A percentile compares a stretch with the other conserved stretches of the same genome.
Conservation (phyloP, 2,797 vertebrate genomes). For the Leucoraja ocellata region DNA sequence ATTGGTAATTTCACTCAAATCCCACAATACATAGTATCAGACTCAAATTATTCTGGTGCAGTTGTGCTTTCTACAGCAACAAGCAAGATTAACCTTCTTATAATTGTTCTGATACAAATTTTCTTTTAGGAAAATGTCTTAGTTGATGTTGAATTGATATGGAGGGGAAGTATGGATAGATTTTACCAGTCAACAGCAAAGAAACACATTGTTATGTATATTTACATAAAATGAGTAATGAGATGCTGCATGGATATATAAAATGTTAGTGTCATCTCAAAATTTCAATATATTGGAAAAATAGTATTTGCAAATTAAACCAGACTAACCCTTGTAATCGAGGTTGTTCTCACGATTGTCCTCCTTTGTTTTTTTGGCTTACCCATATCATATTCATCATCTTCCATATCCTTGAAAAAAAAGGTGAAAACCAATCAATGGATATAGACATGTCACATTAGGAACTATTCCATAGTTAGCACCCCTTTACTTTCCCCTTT, state of each 20-base stretch:
- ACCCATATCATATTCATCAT: slow-evolving; percentile 87
- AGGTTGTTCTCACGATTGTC: slow-evolving; percentile 85
- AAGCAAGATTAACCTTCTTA: too few species aligned
- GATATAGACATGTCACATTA: background rate
- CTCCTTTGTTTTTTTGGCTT: slow-evolving; percentile 91
- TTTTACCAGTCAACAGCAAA: background rate
- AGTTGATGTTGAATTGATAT: too few species aligned
- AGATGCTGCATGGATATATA: background rate
- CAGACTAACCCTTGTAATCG: slow-evolving; percentile 85
- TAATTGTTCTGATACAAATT: slow-evolving; percentile 47
- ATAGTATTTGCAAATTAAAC: background rate
- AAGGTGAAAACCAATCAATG: slow-evolving; percentile 13
- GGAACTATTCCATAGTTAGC: background rate
- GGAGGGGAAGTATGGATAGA: slow-evolving; percentile 35
- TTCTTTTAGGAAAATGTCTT: too few species aligned
- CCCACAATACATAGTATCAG: background rate
- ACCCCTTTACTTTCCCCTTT: background rate
- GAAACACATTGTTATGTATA: slow-evolving; percentile 52
- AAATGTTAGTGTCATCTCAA: background rate
- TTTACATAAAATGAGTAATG: background rate
- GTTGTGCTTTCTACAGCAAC: background rate
- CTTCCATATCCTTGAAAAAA: slow-evolving; percentile 78
- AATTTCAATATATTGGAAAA: background rate
- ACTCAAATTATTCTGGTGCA: background rate
- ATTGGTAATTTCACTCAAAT: background rate